Evolutionary conservation across 2,888 invertebrate genomes (phyloP), one percentile per base, ranked within the genome.

Genomic region (Tachina fera): DNA sequence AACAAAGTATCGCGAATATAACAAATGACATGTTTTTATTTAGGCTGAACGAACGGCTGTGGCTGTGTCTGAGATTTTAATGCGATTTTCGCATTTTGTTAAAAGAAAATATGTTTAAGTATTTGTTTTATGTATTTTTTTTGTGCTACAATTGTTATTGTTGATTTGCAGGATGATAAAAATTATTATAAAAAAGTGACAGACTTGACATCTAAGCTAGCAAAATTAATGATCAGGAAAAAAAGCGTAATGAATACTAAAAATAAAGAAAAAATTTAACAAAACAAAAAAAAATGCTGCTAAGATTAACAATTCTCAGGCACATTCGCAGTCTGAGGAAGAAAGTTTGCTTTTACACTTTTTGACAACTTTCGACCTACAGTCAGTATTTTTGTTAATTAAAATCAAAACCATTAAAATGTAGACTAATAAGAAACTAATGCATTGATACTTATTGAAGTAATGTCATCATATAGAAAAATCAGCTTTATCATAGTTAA

Each of bases 211-310:
- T 86, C 83, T 87, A 86, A 87, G 80, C 88, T 87, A 87, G 86
- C 87, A 88, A 87, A 87, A 88, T 88, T 88, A 88, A 88, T 87
- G 88, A 88, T 83, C 84, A 83, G 72, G 77, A 88, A 87, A 71
- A 87, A 78, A 75, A 83, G 75, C 78, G 79, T 86, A 86, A 87
- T 87, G 85, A 87, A 87, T 86, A 82, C 84, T 22, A 72, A 72
- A 81, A 72, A 63, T 61, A 41, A 63, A 70, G 41, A n/a, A 43
- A 10, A 63, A 79, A 65, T 22, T 56, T 16, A 63, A 68, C n/a
- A n/a, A n/a, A n/a, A n/a, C n/a, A 76, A 41, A 75, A 31, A 19
- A 56, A 47, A 41, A 43, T 9, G n/a, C n/a, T 49, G 31, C 31
- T 70, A 22, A 22, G 1, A 16, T 11, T 31, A 31, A 31, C 31